phyloP scores from a whole-genome alignment of 2,797 vertebrate genomes.

The Gymnoscopelus microlampas region DNA sequence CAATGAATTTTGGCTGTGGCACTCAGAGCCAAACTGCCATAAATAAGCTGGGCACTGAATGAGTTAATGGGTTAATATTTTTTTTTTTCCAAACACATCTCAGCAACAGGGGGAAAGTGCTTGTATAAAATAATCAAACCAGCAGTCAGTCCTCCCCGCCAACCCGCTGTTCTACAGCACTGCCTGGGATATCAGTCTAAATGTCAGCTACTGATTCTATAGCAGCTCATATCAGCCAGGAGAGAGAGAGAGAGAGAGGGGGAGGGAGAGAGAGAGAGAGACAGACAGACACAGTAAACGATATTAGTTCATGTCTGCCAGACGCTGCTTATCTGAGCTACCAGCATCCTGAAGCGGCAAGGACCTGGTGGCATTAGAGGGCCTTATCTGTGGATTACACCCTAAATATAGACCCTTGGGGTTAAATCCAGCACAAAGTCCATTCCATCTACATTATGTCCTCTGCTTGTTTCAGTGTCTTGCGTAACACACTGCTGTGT shows the following conservation, averaged over 20 bases:
- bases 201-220: constrained; percentile 13
- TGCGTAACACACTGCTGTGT: constrained; percentile 61
- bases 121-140: too few relatives aligned
- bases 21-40: too few relatives aligned
- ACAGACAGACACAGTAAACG: not conserved
- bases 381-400: constrained; percentile 81
- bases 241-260: not conserved
- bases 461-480: constrained; percentile 68
- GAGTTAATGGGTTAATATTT: too few relatives aligned
- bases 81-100: too few relatives aligned
- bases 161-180: too few relatives aligned
- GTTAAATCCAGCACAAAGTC: constrained; percentile 79
- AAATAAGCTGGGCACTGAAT: too few relatives aligned
- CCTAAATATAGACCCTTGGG: constrained; percentile 82
- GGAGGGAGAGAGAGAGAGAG: not conserved
- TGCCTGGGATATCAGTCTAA: constrained; percentile 11
- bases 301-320: constrained; percentile 30
- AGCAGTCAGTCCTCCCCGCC: too few relatives aligned
- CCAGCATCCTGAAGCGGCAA: constrained; percentile 66
- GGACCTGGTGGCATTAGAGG: constrained; percentile 76
- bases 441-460: constrained; percentile 61
- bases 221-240: constrained; percentile 15
- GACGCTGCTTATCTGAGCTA: constrained; percentile 53
- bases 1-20: too few relatives aligned
- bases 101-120: too few relatives aligned